phyloP scores from a whole-genome alignment of 2,113 vertebrate species.

The Tachysurus fulvidraco region DNA sequence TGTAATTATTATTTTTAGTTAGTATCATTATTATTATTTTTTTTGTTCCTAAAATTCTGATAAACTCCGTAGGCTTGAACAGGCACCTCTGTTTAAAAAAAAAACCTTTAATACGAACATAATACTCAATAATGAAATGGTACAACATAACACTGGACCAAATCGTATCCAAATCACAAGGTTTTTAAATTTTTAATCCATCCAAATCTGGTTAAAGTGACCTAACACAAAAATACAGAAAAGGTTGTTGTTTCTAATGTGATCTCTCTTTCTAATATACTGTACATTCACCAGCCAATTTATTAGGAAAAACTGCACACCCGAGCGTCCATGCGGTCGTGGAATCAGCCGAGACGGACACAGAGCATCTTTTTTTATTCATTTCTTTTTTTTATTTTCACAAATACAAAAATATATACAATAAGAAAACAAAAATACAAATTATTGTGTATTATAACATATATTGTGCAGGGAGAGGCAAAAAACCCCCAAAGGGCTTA shows the following conservation, averaged over 20 bases:
- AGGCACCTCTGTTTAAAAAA: background rate
- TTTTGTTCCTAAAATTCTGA: background rate
- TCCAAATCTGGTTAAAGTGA: background rate
- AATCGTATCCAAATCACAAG: constrained; percentile 47
- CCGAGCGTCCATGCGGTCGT: background rate
- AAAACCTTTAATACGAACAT: background rate
- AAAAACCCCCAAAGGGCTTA: too few relatives aligned
- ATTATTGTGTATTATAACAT: too few relatives aligned
- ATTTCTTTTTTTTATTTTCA: too few relatives aligned
- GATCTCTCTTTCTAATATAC: background rate
- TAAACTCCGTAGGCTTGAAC: background rate
- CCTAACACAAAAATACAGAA: background rate
- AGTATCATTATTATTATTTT: background rate
- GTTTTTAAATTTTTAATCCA: constrained; percentile 27
- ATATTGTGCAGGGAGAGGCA: too few relatives aligned
- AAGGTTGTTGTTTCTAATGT: background rate
- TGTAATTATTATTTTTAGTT: background rate
- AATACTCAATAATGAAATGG: constrained; percentile 38
- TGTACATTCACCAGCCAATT: background rate
- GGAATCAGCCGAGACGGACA: background rate
- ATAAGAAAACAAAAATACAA: too few relatives aligned
- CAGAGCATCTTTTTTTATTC: too few relatives aligned
- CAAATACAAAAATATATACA: too few relatives aligned
- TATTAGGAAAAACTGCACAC: background rate
- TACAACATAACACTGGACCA: constrained; percentile 1